Evolutionary conservation across 2,797 vertebrate species (phyloP).

Genomic region (Lacerta bilineata): DNA sequence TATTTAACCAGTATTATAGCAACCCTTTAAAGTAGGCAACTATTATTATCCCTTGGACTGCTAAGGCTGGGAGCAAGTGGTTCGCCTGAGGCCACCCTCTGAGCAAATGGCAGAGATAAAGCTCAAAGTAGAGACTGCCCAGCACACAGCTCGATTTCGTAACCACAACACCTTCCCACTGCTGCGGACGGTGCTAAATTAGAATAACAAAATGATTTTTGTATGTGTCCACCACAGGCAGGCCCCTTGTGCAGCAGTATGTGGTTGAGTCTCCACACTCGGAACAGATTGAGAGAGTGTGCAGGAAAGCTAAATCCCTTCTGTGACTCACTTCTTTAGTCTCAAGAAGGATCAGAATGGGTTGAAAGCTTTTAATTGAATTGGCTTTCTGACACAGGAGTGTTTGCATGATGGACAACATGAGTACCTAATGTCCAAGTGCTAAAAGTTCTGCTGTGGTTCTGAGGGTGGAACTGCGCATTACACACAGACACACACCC

Average conservation of each 20-base stretch:
- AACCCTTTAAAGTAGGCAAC: not conserved
- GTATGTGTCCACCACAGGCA: not conserved
- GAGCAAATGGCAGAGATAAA: not conserved
- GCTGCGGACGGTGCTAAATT: not conserved
- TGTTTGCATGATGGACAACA: not conserved
- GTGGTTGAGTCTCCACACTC: not conserved
- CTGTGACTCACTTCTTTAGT: not conserved
- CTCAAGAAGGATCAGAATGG: not conserved
- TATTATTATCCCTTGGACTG: not conserved
- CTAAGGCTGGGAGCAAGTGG: not conserved
- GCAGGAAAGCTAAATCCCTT: not conserved
- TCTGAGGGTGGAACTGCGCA: not conserved
- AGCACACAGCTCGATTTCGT: not conserved
- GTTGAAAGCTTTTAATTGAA: constrained; percentile 2
- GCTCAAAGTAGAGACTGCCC: not conserved
- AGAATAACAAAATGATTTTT: not conserved
- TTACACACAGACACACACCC: not conserved
- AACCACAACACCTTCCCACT: not conserved
- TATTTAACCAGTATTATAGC: not conserved
- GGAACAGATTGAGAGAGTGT: not conserved
- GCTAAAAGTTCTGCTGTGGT: not conserved
- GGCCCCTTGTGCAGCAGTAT: not conserved
- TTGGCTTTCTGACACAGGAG: not conserved
- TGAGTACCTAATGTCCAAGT: not conserved
- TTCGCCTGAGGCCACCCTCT: no score